Conservation (phyloP, 2,797 vertebrate species). For the Anas flavirostris region DNA sequence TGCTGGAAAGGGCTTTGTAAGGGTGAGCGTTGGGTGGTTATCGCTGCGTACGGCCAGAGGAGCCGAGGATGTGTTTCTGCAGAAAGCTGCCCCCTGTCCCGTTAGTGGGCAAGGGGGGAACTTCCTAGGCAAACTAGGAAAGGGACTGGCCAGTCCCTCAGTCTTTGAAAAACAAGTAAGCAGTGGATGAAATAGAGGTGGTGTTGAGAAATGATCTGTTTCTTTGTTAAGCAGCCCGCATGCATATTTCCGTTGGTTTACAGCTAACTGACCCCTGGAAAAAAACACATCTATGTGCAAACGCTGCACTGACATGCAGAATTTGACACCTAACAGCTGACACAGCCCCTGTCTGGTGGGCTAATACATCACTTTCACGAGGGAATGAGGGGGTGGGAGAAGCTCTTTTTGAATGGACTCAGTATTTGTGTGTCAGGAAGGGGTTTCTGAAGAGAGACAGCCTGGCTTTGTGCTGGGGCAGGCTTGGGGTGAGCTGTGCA, state of each 20-base stretch:
- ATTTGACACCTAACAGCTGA: too few species aligned
- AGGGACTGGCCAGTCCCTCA: too few species aligned
- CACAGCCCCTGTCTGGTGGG: not conserved
- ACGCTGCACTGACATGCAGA: not conserved
- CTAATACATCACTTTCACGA: not conserved
- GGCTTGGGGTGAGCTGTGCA: not conserved
- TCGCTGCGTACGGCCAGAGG: not conserved
- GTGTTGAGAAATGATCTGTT: not conserved
- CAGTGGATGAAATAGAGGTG: not conserved
- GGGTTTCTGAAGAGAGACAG: not conserved
- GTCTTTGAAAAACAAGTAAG: not conserved
- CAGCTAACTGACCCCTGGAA: not conserved
- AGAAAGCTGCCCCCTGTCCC: not conserved
- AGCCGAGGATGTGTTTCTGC: not conserved
- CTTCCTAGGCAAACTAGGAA: not conserved
- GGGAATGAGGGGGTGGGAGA: not conserved
- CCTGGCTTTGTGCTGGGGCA: not conserved
- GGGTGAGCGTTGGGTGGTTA: not conserved
- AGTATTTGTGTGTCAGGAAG: not conserved
- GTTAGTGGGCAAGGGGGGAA: not conserved
- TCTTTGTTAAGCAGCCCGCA: not conserved
- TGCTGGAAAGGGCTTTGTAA: not conserved
- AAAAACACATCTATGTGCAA: not conserved
- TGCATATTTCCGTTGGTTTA: not conserved
- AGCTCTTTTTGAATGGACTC: not conserved